Evolutionary conservation across 2,113 vertebrate species (phyloP), one percentile per base, ranked within the genome.

Genomic region (Oxyruncus cristatus): DNA sequence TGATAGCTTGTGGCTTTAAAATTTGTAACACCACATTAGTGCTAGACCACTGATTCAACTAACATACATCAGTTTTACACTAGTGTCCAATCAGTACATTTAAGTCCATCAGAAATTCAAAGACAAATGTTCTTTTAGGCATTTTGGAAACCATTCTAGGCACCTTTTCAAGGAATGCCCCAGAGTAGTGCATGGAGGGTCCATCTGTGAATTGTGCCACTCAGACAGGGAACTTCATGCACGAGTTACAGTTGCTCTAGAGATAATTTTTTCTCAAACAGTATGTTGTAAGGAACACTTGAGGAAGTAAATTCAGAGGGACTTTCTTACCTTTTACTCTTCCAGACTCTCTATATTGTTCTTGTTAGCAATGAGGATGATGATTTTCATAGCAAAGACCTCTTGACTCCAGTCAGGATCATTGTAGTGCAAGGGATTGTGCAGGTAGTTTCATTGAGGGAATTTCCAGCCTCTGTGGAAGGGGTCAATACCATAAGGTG

Each of bases 391-490:
- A 73, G 59, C 9, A 33, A 77, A 90, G 46, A 65, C 20, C 49
- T 66, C 41, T 78, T 62, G 30, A 55, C 35, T 84, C 68, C 71
- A 53, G 65, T 1, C 6, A 1, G 72, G n/a, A 91, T 46, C 33
- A 39, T 32, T 85, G 44, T n/a, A 62, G 44, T n/a, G 26, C 37
- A 56, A 56, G 56, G 8, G n/a, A 3, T 12, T 70, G 65, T 72
- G 22, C 79, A 95, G 96, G 93, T 96, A 96, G n/a, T 33, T 61
- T 21, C 49, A 37, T 2, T 1, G 3, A 16, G 92, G 95, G 93
- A 81, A 78, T 92, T 97, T 93, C 86, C 86, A 93, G 55, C 56
- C 63, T 44, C 70, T 39, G 20, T 83, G 59, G 63, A 94, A 94
- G 30, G 65, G 30, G 59, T 93, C 56, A 93, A 58, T 68, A 89